Evolutionary conservation across 1,140 invertebrate species (phyloP), one percentile per base, ranked within the genome.

Genomic region (Arctopsyche grandis): DNA sequence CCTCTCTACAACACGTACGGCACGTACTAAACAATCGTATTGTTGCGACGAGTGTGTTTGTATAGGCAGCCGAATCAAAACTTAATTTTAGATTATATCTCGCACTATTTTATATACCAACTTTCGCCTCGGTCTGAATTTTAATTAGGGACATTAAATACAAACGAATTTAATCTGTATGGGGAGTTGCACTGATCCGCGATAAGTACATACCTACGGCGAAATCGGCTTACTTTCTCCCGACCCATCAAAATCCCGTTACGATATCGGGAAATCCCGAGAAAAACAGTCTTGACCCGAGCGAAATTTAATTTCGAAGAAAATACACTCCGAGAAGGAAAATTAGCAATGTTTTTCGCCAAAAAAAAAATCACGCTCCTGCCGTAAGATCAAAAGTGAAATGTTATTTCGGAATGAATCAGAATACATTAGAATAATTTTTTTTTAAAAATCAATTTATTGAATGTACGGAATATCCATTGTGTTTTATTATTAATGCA

Each of bases 241-340:
- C 24, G 7, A 38, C 63, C 22, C 63, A 22, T 66, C 63, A 66
- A 66, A 66, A 66, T 66, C 63, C 63, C 63, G 63, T 66, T 66
- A 66, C 21, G 63, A 66, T 66, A 66, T 66, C 24, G 63, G 14
- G 63, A 66, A 66, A 66, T 66, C 63, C 22, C 63, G 21, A 29
- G 63, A 66, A 60, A 66, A 66, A 66, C 24, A 66, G 63, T 26
- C 63, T 66, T 29, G 63, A 66, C 63, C 24, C 63, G 63, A 29
- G 21, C 63, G 9, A 66, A 66, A 66, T 66, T 66, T 12, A 66
- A 66, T 66, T 66, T 66, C 21, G 63, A 66, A 66, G 63, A 66
- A 66, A 66, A 66, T 26, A 60, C 56, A 60, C 16, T 60, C n/a
- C 9, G 29, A 4, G 7, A 7, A 38, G 7, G 29, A 38, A 38